Percentiles rank a stretch among this genome's conserved stretches.
These are phyloP conservation scores for Nothobranchius kuhntae DNA, from an alignment of 2,113 vertebrate species.

Conservation along the genomic window DNA sequence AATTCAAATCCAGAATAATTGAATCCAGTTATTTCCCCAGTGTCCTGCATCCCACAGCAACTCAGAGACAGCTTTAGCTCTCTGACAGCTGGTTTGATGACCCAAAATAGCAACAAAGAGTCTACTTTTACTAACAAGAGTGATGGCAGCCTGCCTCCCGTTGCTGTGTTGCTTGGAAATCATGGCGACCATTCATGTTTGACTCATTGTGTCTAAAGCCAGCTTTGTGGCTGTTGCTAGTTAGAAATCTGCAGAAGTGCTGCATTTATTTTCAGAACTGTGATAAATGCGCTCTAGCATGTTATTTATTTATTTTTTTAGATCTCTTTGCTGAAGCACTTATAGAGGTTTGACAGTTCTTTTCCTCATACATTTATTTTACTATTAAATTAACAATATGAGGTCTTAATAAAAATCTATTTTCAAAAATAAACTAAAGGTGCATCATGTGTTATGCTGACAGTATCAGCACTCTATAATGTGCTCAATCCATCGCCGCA, in stretches of 20 bases:
- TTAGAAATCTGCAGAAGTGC: constrained; percentile 25
- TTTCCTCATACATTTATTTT: constrained; percentile 2
- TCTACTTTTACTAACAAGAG: constrained; percentile 44
- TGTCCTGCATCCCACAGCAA: constrained; percentile 24
- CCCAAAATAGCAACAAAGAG: background rate
- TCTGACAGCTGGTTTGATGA: constrained; percentile 28
- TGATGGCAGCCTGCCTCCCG: constrained; percentile 20
- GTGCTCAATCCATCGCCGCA: constrained; percentile 53
- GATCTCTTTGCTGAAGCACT: constrained; percentile 51
- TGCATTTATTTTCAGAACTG: constrained; percentile 23
- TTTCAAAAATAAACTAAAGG: too few relatives aligned
- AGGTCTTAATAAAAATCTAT: constrained; percentile 6
- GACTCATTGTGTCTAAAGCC: constrained; percentile 22
- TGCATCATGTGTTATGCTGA: constrained; percentile 35
- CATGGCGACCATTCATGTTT: constrained; percentile 19
- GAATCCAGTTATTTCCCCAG: constrained; percentile 6
- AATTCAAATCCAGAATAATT: constrained; percentile 6
- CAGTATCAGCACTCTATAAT: constrained; percentile 53
- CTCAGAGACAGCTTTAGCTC: constrained; percentile 15
- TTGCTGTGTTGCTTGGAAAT: constrained; percentile 32
- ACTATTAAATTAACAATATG: background rate
- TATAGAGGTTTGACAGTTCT: constrained; percentile 41
- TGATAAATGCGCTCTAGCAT: constrained; percentile 41
- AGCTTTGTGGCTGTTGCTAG: constrained; percentile 41
- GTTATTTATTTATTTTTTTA: constrained; percentile 35